Base-by-base conservation (phyloP, 92 coral and sea anemone genomes). In the Palythoa caribaeorum region DNA sequence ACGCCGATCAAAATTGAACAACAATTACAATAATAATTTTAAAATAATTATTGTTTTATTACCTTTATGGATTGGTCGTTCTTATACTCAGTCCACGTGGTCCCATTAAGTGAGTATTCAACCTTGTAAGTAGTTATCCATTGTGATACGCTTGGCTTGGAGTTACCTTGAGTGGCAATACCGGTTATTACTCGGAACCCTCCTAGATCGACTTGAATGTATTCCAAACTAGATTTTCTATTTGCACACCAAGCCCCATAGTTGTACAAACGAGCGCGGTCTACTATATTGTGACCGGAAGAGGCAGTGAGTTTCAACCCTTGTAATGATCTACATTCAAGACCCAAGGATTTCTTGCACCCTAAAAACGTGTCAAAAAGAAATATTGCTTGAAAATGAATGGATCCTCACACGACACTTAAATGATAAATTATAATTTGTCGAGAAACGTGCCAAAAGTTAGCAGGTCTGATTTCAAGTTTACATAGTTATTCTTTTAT, bases 201-300 rank as follows among this genome's bases (percentile, higher is more conserved):
- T 0, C 85, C 74, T 5, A 80, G 54, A 38, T 80, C 85, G 17
- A 80, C 85, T 48, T 80, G 85, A 39, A 80, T 40, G 35, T 80
- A 80, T 12, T 80, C 73, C 3, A 59, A 9, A 38, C 38, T 80
- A 2, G 85, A 80, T 38, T 39, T 3, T 15, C 9, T 19, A 9
- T 13, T 19, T 80, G 85, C 85, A 44, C 85, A 80, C 85, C 85
- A 80, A 40, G 85, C 85, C 40, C 85, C 85, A 40, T 80, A 80
- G 73, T 44, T 80, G 55, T 80, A 80, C 71, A 80, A 62, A n/a
- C 85, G 85, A 2, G 74, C 85, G 16, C 85, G 85, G 73, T 80
- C 85, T 7, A 62, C 72, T 8, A 40, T 15, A 1, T 80, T 80
- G 38, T 38, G 73, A 19, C 85, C 85, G 6, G 74, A 80, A 9